These are phyloP conservation scores for Andrena bicolor DNA, from an alignment of 2,888 invertebrate genomes.

Conservation along the genomic window DNA sequence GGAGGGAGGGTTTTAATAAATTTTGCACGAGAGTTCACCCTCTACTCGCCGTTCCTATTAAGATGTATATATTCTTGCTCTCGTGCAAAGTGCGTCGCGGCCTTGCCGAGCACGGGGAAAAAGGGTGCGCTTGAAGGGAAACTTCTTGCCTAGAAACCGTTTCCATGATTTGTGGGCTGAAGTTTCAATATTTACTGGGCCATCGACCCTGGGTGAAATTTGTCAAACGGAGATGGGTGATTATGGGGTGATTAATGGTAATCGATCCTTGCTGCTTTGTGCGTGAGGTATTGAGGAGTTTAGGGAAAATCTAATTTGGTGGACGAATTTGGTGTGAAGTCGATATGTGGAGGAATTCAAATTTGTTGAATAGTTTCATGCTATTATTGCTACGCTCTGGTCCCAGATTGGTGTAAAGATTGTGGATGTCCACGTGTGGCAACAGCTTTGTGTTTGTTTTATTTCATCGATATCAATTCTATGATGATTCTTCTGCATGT, in stretches of 20 bases:
- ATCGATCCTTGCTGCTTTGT: neutral
- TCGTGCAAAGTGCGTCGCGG: slow-evolving; percentile 19
- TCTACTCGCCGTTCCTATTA: slow-evolving; percentile 48
- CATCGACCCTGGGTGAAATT: slow-evolving; percentile 13
- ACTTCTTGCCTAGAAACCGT: slow-evolving; percentile 31
- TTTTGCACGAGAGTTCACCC: slow-evolving; percentile 59
- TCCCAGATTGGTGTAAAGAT: no score
- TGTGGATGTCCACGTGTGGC: no score
- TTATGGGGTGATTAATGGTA: neutral
- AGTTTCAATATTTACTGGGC: slow-evolving; percentile 42
- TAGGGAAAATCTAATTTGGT: neutral
- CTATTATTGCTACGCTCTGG: no score
- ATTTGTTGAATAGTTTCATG: no score
- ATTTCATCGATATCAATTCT: no score
- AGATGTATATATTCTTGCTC: slow-evolving; percentile 59
- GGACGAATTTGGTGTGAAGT: no score
- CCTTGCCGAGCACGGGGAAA: neutral
- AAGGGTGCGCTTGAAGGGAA: slow-evolving; percentile 31
- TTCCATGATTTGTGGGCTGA: slow-evolving; percentile 30
- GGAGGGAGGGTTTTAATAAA: slow-evolving; percentile 60
- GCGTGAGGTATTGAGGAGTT: neutral
- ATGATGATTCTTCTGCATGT: no score
- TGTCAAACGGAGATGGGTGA: slow-evolving; percentile 9
- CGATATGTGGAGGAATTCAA: no score
- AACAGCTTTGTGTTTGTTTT: no score